Evolutionary conservation across 2,888 invertebrate species (phyloP).

Genomic region (Protonemura montana): DNA sequence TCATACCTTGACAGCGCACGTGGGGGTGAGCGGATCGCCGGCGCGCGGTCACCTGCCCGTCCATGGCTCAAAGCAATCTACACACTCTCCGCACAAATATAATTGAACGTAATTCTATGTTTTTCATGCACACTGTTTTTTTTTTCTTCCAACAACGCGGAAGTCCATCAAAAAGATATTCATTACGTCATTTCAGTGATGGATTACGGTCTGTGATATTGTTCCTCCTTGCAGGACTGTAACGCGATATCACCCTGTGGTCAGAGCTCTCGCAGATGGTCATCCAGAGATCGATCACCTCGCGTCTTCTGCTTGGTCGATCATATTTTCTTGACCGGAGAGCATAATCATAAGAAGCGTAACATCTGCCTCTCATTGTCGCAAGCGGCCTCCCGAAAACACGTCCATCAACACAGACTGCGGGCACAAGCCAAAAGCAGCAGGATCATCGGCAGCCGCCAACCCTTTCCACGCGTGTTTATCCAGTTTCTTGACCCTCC

Average conservation of each 20-base stretch:
- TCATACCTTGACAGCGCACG: constrained; percentile 7
- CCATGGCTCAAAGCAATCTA: neutral
- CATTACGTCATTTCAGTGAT: neutral
- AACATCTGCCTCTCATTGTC: neutral
- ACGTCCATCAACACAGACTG: neutral
- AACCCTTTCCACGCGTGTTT: neutral
- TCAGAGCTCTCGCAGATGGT: constrained; percentile 19
- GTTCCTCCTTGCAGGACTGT: neutral
- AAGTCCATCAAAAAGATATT: neutral
- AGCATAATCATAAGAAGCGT: neutral
- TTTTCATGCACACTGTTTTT: neutral
- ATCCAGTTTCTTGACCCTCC: constrained; percentile 24
- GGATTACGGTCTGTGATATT: constrained; percentile 20
- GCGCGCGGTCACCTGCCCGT: neutral
- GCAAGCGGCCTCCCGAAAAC: neutral
- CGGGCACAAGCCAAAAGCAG: neutral
- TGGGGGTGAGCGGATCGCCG: constrained; percentile 12
- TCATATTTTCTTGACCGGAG: neutral
- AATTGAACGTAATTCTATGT: neutral
- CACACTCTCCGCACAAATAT: neutral
- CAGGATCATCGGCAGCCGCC: neutral
- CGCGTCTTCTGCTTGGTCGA: constrained; percentile 8
- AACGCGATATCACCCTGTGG: neutral
- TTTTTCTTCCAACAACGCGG: constrained; percentile 5
- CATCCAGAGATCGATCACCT: constrained; percentile 21